Percentiles rank a stretch among this genome's conserved stretches.
These are phyloP conservation scores for Peromyscus eremicus DNA, from an alignment of 2,797 vertebrate species.

Conservation along the genomic window DNA sequence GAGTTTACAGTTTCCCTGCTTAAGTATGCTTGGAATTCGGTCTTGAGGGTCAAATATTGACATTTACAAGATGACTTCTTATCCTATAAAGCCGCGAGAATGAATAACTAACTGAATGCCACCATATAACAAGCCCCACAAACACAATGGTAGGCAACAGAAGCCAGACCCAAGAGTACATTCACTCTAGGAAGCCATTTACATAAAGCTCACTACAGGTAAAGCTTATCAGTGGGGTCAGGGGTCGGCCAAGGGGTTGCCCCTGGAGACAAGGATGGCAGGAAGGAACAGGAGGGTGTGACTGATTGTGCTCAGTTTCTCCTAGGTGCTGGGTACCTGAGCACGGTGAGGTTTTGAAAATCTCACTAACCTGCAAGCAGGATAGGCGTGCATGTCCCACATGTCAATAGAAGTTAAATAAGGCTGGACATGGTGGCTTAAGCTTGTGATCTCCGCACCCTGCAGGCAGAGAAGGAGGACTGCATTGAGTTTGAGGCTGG, in stretches of 20 bases:
- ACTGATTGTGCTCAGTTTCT: not conserved
- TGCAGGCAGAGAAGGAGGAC: not conserved
- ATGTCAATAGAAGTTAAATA: not conserved
- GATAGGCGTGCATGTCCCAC: not conserved
- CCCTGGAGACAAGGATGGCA: not conserved
- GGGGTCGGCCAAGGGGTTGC: not conserved
- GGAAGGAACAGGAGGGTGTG: not conserved
- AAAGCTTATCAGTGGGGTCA: not conserved
- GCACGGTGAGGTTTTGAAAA: not conserved
- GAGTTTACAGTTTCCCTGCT: slow-evolving; percentile 59
- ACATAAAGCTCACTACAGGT: not conserved
- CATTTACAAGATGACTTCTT: slow-evolving; percentile 66
- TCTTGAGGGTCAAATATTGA: slow-evolving; percentile 75
- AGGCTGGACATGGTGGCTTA: not conserved
- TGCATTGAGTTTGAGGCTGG: not conserved
- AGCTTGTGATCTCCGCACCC: not conserved
- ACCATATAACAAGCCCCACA: not conserved
- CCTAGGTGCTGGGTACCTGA: not conserved
- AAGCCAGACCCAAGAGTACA: not conserved
- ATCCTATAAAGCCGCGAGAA: not conserved
- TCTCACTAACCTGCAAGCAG: not conserved
- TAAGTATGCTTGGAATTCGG: slow-evolving; percentile 64
- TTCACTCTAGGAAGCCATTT: not conserved
- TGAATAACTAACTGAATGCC: not conserved
- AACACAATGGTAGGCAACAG: not conserved